A percentile compares a stretch with the other conserved stretches of the same genome.
Evolutionary conservation across 1,140 invertebrate genomes (phyloP).

Genomic region (Bombus fervidus): DNA sequence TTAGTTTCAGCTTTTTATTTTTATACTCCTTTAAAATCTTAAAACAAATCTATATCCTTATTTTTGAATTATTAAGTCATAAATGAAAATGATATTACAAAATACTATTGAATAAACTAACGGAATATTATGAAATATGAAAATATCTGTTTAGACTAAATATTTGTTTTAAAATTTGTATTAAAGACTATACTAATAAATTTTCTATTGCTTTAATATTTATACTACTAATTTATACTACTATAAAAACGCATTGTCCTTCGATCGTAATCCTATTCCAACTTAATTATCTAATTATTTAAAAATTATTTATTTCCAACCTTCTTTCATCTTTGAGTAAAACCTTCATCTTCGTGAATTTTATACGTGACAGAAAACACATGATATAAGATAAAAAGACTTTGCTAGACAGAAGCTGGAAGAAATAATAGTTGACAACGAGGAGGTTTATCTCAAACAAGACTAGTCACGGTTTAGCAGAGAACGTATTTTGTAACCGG

Average conservation of each 20-base stretch:
- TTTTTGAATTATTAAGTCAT: too few species aligned
- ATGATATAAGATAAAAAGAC: neutral
- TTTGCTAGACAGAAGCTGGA: neutral
- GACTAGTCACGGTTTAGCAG: neutral
- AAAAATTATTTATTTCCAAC: neutral
- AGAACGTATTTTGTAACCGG: conserved; percentile 8
- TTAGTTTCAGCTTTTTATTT: too few species aligned
- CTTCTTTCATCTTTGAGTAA: neutral
- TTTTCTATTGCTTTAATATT: too few species aligned
- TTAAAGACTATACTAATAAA: too few species aligned
- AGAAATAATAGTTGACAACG: neutral
- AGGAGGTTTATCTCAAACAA: neutral
- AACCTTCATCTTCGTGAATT: neutral
- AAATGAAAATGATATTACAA: too few species aligned
- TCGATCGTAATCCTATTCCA: neutral
- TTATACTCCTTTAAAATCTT: neutral
- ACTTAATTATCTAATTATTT: neutral
- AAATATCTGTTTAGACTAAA: too few species aligned
- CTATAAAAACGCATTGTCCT: neutral
- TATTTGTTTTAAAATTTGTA: too few species aligned
- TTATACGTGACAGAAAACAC: neutral
- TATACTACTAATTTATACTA: too few species aligned
- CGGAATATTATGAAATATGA: too few species aligned
- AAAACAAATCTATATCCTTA: too few species aligned
- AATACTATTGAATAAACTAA: too few species aligned